phyloP scores from a whole-genome alignment of 2,113 vertebrate genomes.

The Willisornis vidua region DNA sequence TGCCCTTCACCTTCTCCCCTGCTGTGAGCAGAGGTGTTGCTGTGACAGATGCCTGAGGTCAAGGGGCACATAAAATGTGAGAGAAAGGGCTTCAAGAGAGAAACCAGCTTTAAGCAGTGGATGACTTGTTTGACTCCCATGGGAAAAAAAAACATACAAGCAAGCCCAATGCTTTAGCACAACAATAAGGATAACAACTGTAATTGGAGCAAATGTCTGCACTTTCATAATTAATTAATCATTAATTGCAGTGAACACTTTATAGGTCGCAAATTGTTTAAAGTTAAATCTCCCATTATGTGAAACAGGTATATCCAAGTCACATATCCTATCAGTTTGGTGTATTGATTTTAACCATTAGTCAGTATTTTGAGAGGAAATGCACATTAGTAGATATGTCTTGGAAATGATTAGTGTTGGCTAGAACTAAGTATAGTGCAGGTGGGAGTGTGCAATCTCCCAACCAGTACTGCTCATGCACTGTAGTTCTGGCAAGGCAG shows the following conservation, averaged over 20 bases:
- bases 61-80: background rate
- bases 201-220: background rate
- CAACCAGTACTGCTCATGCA: background rate
- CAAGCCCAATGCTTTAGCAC: background rate
- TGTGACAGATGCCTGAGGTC: background rate
- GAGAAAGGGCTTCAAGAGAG: background rate
- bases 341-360: background rate
- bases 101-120: background rate
- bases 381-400: background rate
- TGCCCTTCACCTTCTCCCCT: background rate
- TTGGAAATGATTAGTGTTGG: background rate
- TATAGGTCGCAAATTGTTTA: slow-evolving; percentile 22
- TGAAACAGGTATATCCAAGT: background rate
- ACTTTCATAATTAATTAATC: background rate
- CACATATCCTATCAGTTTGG: background rate
- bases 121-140: background rate
- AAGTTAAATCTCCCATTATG: background rate
- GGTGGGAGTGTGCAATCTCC: background rate
- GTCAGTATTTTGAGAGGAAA: slow-evolving; percentile 45
- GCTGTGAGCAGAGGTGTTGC: background rate
- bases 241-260: slow-evolving; percentile 26
- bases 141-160: background rate
- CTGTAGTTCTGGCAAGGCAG: background rate
- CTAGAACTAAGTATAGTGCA: background rate
- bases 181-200: background rate